phyloP scores from a whole-genome alignment of 2,888 invertebrate genomes.

The Amiota communis region DNA sequence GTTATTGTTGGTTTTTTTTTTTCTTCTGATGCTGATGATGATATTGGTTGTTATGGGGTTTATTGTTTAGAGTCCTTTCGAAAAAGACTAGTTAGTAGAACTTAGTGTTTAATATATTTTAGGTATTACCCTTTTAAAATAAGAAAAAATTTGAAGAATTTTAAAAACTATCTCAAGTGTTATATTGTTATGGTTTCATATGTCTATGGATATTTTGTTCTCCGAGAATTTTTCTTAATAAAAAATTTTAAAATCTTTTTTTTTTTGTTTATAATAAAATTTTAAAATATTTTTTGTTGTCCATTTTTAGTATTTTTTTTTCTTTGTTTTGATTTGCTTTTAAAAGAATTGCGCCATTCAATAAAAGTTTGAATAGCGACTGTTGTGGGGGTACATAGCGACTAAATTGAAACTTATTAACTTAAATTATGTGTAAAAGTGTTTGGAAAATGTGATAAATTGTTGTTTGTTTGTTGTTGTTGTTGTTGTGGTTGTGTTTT shows the following conservation, averaged over 20 bases:
- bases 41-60: no score
- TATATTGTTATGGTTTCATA: not conserved
- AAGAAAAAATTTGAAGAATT: not conserved
- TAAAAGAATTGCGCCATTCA: not conserved
- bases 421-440: not conserved
- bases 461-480: constrained; percentile 28
- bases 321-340: not conserved
- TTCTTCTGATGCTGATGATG: no score
- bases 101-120: constrained; percentile 44
- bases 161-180: not conserved
- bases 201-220: not conserved
- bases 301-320: constrained; percentile 1
- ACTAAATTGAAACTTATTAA: no score
- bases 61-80: constrained; percentile 72
- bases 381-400: no score
- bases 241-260: constrained; percentile 2
- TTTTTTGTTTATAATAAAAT: not conserved
- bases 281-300: not conserved
- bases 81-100: constrained; percentile 71
- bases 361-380: no score
- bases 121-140: not conserved
- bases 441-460: constrained; percentile 19
- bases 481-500: constrained; percentile 36
- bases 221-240: not conserved
- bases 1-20: no score